phyloP scores from a whole-genome alignment of 2,888 invertebrate genomes.

The Cotesia congregata region DNA sequence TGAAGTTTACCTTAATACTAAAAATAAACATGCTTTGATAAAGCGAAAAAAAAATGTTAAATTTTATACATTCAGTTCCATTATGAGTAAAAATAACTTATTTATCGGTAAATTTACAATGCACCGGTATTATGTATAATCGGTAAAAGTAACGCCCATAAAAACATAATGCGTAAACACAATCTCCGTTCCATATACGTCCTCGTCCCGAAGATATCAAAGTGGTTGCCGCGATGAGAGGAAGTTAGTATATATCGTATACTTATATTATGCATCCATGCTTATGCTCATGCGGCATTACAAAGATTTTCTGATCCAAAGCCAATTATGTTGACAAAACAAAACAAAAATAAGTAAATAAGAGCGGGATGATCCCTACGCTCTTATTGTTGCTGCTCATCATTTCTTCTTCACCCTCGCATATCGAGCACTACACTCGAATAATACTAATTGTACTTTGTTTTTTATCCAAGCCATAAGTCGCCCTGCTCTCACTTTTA shows the following conservation, averaged over 20 bases:
- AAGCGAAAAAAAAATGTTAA: not conserved
- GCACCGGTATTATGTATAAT: conserved; percentile 23
- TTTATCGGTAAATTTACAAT: conserved; percentile 31
- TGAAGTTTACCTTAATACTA: not conserved
- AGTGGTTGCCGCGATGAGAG: conserved; percentile 28
- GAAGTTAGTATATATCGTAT: conserved; percentile 16
- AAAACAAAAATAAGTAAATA: conserved; percentile 1
- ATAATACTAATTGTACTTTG: conserved; percentile 5
- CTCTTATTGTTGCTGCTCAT: not conserved
- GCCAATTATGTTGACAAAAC: conserved; percentile 17
- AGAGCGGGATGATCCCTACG: conserved; percentile 9
- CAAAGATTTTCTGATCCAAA: conserved; percentile 16
- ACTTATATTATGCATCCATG: conserved; percentile 15
- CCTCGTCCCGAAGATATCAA: conserved; percentile 36
- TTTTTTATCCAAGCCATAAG: not conserved
- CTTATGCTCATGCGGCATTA: conserved; percentile 2
- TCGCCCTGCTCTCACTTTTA: not conserved
- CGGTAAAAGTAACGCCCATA: conserved; percentile 32
- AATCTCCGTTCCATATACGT: conserved; percentile 38
- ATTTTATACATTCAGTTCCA: not conserved
- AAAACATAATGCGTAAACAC: conserved; percentile 37
- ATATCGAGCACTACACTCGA: not conserved
- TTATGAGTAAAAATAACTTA: conserved; percentile 15
- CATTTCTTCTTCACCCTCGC: not conserved
- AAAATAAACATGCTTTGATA: conserved; percentile 3